Evolutionary conservation across 2,888 invertebrate species (phyloP).

Genomic region (Drosophila kambysellisi): DNA sequence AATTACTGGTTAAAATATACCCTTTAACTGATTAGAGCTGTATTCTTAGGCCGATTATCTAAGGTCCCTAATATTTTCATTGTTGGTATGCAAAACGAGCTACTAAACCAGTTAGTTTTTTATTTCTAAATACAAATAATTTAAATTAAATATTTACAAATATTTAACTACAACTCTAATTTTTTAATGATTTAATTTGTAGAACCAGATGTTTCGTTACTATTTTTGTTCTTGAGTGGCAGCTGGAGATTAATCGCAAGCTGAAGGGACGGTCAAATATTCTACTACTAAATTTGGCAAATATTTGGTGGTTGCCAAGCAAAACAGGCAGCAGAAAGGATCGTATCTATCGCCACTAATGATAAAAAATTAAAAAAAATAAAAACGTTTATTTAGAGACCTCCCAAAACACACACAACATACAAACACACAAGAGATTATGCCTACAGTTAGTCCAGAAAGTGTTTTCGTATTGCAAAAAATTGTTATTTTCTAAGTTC

Average conservation of each 20-base stretch:
- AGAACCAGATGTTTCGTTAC: background rate
- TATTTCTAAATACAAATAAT: background rate
- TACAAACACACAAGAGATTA: conserved; percentile 17
- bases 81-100: background rate
- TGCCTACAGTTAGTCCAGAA: too few species aligned
- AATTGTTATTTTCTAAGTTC: too few species aligned
- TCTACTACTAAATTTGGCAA: conserved; percentile 78
- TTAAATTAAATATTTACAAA: too few species aligned
- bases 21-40: background rate
- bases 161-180: too few species aligned
- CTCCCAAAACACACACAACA: conserved; percentile 28
- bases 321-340: conserved; percentile 2
- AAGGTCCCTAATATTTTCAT: background rate
- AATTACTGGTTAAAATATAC: background rate
- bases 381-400: conserved; percentile 39
- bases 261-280: conserved; percentile 90
- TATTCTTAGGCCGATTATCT: background rate
- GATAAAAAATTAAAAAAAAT: conserved; percentile 6
- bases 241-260: conserved; percentile 97
- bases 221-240: conserved; percentile 87
- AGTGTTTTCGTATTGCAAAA: too few species aligned
- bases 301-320: conserved; percentile 12
- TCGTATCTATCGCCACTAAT: conserved; percentile 7
- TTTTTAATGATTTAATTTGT: too few species aligned
- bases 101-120: background rate